A percentile compares a stretch with the other conserved stretches of the same genome.
Conservation (phyloP, 2,113 vertebrate genomes). For the Cebidichthys violaceus region DNA sequence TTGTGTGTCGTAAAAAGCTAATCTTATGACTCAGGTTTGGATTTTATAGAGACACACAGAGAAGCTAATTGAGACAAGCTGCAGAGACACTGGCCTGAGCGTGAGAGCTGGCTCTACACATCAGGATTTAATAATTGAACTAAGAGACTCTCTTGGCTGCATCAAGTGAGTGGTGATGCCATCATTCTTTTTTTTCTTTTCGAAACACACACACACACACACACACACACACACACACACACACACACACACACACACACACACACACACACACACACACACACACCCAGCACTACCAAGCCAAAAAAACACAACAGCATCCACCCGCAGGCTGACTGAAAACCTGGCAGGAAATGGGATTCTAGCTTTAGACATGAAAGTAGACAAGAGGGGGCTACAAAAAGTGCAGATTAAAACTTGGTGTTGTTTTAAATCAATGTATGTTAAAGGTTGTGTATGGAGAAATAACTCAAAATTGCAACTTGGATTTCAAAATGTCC, state of each 20-base stretch:
- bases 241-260: background rate
- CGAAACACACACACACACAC: background rate
- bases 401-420: background rate
- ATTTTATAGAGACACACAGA: background rate
- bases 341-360: background rate
- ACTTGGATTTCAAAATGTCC: background rate
- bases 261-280: background rate
- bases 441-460: background rate
- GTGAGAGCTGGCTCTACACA: constrained; percentile 1
- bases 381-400: background rate
- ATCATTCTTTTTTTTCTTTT: background rate
- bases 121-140: constrained; percentile 45
- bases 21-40: background rate
- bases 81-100: background rate
- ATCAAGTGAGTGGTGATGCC: constrained; percentile 3
- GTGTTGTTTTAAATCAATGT: background rate
- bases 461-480: background rate
- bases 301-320: background rate
- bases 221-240: background rate
- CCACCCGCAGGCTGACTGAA: background rate
- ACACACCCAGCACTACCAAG: background rate
- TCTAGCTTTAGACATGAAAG: background rate
- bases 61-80: background rate
- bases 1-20: background rate
- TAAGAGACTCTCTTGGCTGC: constrained; percentile 32